Evolutionary conservation across 2,888 invertebrate species (phyloP).

Genomic region (Parochlus steinenii): DNA sequence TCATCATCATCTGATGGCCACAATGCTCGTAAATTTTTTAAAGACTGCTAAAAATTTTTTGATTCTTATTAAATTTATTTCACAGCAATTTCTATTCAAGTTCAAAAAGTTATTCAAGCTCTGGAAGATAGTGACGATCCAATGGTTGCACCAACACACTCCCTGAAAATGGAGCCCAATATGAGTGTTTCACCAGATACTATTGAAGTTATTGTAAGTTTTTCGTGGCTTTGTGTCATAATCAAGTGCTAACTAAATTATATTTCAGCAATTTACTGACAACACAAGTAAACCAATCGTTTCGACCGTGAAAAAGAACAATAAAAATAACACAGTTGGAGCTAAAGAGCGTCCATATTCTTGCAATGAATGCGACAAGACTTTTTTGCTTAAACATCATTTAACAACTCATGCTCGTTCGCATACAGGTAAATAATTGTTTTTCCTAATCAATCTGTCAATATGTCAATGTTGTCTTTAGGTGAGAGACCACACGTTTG

Average conservation of each 20-base stretch:
- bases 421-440: conserved; percentile 41
- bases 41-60: background rate
- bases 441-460: conserved; percentile 2
- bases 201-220: conserved; percentile 12
- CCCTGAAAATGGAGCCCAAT: conserved; percentile 31
- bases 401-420: conserved; percentile 68
- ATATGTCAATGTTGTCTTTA: conserved; percentile 18
- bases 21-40: conserved; percentile 17
- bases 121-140: conserved; percentile 31
- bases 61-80: conserved; percentile 7
- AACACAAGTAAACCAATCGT: conserved; percentile 1
- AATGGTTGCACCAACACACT: conserved; percentile 28
- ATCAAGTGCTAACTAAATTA: background rate
- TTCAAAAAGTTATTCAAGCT: conserved; percentile 32
- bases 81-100: conserved; percentile 30
- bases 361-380: conserved; percentile 69
- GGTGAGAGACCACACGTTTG: conserved; percentile 64
- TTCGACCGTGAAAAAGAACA: conserved; percentile 5
- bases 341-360: conserved; percentile 61
- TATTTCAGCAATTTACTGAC: conserved; percentile 9
- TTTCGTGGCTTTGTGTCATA: no score
- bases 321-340: conserved; percentile 20
- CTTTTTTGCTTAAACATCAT: conserved; percentile 69
- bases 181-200: conserved; percentile 30
- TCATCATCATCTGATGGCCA: conserved; percentile 29